Conservation (phyloP, 2,113 vertebrate species). For the Spizaetus ornatus region DNA sequence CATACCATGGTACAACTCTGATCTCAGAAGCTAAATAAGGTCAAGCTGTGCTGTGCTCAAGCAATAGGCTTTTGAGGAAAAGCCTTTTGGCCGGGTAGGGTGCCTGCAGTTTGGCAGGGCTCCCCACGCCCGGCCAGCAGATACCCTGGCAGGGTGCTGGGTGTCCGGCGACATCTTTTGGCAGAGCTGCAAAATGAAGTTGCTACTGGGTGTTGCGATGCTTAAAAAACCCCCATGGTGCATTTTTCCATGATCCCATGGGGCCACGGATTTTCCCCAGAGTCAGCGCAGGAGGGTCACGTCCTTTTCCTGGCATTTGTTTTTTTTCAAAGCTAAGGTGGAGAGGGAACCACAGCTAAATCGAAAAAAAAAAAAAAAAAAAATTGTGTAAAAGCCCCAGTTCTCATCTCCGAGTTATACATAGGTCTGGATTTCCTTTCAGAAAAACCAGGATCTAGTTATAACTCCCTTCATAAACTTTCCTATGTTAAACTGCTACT, state of each 20-base stretch:
- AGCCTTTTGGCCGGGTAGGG: background rate
- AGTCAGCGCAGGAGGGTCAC: rapidly evolving
- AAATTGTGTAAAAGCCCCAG: background rate
- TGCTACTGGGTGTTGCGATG: rapidly evolving
- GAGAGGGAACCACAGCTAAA: background rate
- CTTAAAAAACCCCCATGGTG: background rate
- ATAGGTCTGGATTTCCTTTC: background rate
- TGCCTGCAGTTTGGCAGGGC: background rate
- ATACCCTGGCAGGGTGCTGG: background rate
- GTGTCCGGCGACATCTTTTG: background rate
- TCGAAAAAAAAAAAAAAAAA: too few relatives aligned
- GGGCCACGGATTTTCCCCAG: background rate
- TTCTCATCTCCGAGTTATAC: background rate
- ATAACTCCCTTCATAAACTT: background rate
- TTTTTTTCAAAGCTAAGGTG: background rate
- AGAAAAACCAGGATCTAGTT: background rate
- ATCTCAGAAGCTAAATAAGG: background rate
- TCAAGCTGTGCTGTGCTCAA: background rate
- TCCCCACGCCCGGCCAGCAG: background rate
- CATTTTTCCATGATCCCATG: background rate
- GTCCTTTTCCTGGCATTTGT: background rate
- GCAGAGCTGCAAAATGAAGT: background rate
- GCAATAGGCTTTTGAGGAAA: background rate
- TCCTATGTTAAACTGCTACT: background rate
- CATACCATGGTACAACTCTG: background rate